Percentiles rank a stretch among this genome's conserved stretches.
These are phyloP conservation scores for Ichneumoninae sp. DNA, from an alignment of 2,888 invertebrate genomes.

Conservation along the genomic window DNA sequence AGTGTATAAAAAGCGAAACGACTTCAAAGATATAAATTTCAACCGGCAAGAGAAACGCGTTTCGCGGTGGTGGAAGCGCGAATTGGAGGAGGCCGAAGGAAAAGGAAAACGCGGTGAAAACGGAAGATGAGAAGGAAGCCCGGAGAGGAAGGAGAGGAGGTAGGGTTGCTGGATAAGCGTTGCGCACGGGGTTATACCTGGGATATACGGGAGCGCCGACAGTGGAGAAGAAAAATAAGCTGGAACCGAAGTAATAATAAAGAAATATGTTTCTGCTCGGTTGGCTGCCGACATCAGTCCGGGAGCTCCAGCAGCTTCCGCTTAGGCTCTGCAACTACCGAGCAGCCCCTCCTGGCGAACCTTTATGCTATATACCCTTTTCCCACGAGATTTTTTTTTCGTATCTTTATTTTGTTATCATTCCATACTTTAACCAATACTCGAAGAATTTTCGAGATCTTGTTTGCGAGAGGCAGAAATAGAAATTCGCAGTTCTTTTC, in stretches of 20 bases:
- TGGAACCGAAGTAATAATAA: slow-evolving; percentile 83
- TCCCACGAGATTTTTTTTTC: slow-evolving; percentile 32
- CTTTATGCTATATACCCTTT: slow-evolving; percentile 34
- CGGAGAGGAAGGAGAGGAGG: slow-evolving; percentile 11
- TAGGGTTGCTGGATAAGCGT: slow-evolving; percentile 48
- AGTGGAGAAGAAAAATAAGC: slow-evolving; percentile 82
- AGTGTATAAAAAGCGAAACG: slow-evolving; percentile 80
- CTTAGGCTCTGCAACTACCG: slow-evolving; percentile 42
- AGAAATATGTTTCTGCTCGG: slow-evolving; percentile 84
- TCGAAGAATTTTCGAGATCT: slow-evolving; percentile 24
- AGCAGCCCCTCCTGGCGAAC: slow-evolving; percentile 15
- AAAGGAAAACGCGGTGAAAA: slow-evolving; percentile 49
- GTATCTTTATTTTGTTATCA: slow-evolving; percentile 9
- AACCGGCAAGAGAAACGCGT: slow-evolving; percentile 49
- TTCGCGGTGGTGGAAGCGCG: slow-evolving; percentile 46
- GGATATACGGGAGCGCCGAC: slow-evolving; percentile 77
- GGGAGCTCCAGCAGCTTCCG: slow-evolving; percentile 36
- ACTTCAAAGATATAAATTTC: slow-evolving; percentile 78
- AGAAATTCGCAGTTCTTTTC: slow-evolving; percentile 5
- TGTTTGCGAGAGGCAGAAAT: slow-evolving; percentile 7
- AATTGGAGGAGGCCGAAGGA: slow-evolving; percentile 62
- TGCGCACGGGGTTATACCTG: slow-evolving; percentile 72
- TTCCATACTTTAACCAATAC: slow-evolving; percentile 18
- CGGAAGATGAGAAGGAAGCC: slow-evolving; percentile 17
- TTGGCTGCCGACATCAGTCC: slow-evolving; percentile 73